Conservation (phyloP, 1,140 invertebrate genomes). For the Temnothorax longispinosus region DNA sequence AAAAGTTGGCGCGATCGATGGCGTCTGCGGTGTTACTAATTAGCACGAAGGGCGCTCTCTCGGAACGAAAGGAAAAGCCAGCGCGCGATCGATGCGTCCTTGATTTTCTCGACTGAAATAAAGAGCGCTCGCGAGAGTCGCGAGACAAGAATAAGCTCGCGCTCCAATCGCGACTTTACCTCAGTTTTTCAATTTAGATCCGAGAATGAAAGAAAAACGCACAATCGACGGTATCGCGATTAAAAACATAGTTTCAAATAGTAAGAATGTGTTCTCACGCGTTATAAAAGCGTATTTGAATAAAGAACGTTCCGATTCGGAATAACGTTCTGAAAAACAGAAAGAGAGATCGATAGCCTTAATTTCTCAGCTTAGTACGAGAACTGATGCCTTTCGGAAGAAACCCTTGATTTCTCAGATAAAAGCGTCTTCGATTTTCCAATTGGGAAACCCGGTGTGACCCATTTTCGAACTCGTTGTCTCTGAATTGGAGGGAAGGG, state of each 20-base stretch:
- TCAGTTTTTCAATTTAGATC: neutral
- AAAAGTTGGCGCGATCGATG: conserved; percentile 58
- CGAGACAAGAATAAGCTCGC: neutral
- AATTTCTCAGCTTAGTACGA: neutral
- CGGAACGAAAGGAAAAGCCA: conserved; percentile 56
- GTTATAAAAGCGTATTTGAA: neutral
- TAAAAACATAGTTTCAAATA: neutral
- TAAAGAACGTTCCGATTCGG: neutral
- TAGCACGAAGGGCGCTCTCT: conserved; percentile 58
- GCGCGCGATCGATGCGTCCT: conserved; percentile 52
- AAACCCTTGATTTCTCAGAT: neutral
- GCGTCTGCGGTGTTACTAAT: conserved; percentile 58
- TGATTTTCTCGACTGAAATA: conserved; percentile 56
- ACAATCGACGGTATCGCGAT: conserved; percentile 2
- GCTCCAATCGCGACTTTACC: neutral
- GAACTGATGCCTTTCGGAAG: neutral
- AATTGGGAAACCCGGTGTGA: conserved; percentile 5
- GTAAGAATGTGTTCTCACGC: neutral
- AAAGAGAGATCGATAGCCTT: neutral
- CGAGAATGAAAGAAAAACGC: neutral
- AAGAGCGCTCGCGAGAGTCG: conserved; percentile 17
- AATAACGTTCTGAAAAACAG: neutral
- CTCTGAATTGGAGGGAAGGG: neutral
- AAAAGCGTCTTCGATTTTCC: conserved; percentile 11
- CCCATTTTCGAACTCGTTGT: neutral